Conservation (phyloP, 2,888 invertebrate genomes). For the Pseudococcus viburni region DNA sequence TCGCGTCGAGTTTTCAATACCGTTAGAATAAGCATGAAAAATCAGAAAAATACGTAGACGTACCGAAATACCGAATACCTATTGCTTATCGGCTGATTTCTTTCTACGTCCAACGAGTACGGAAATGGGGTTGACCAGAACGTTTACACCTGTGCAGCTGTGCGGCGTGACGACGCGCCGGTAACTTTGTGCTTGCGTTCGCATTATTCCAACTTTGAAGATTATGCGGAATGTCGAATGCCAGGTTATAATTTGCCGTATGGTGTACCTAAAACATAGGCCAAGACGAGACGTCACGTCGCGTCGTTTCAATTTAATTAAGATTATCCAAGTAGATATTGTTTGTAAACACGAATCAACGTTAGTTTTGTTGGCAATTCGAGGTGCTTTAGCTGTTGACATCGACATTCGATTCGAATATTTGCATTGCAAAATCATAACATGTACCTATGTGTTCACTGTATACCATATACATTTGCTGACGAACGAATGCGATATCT, state of each 20-base stretch:
- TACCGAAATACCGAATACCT: neutral
- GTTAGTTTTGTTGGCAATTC: too few relatives aligned
- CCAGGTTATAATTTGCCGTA: neutral
- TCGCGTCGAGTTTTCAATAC: neutral
- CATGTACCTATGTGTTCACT: too few relatives aligned
- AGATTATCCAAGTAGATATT: too few relatives aligned
- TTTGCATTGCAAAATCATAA: too few relatives aligned
- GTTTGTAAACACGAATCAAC: neutral
- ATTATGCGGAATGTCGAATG: neutral
- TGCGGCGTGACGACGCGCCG: too few relatives aligned
- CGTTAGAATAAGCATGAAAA: too few relatives aligned
- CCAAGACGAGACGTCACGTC: neutral
- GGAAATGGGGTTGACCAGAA: neutral
- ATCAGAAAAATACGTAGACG: too few relatives aligned
- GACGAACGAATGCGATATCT: too few relatives aligned
- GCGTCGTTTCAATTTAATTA: neutral
- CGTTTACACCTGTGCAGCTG: neutral
- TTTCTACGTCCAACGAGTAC: neutral
- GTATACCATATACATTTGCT: too few relatives aligned
- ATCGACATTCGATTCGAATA: neutral
- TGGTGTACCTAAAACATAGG: too few relatives aligned
- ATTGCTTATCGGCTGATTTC: neutral
- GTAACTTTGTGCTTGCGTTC: neutral
- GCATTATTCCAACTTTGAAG: neutral
- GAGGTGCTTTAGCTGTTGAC: too few relatives aligned